Base-by-base conservation (phyloP, 1,140 invertebrate species). In the Papilio machaon region DNA sequence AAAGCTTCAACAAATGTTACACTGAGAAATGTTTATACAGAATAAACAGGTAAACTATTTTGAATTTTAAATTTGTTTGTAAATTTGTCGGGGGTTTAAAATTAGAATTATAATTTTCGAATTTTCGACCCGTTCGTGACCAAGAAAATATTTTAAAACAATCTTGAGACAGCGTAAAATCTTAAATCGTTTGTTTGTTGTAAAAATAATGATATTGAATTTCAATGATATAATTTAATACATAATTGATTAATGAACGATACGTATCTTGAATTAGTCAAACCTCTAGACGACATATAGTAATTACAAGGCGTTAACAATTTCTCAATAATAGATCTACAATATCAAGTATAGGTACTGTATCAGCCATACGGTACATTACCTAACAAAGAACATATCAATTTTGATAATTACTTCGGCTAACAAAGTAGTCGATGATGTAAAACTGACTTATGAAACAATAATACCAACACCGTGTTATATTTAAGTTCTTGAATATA, bases 31-130 rank as follows among this genome's bases (percentile, higher is more conserved):
- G 11, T 70, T 70, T 35, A 35, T 38, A 70, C 64, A 15, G 30
- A 70, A 70, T 70, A 70, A 70, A 70, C 64, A 70, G 64, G 23
- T 70, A 38, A 64, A 35, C 64, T 70, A 70, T 38, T 64, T 17
- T 38, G 64, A 70, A 70, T 15, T 70, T 70, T 70, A 70, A 70
- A 70, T 35, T 67, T 23, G 19, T 30, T 23, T 13, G 60, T 35
- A 67, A 30, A 19, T 64, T 64, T 70, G 23, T 13, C 11, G 10
- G 17, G 2, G 8, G 17, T 58, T 30, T 52, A 52, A 52, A 10
- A 52, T 52, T 52, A 13, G 11, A 64, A 64, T 64, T 64, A 35
- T 15, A 64, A 64, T 6, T 30, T 64, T 7, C 9, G 11, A 30
- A 64, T 64, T 23, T 60, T 7, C 58, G 6, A 23, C 2, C n/a